Evolutionary conservation across 1,140 invertebrate species (phyloP).

Genomic region (Drosophila bifasciata): DNA sequence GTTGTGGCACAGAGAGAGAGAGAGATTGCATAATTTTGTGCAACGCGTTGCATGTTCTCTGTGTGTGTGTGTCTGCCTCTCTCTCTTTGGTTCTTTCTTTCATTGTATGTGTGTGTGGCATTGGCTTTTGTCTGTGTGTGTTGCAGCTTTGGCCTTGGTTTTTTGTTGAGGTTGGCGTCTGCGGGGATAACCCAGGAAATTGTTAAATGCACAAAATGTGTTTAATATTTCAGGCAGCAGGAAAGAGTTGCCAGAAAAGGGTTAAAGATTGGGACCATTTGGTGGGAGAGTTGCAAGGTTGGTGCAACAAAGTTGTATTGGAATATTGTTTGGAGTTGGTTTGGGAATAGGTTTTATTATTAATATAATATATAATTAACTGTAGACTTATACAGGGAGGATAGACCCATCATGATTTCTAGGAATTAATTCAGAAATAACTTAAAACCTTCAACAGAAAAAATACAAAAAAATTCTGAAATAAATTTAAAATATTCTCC

Average conservation of each 20-base stretch:
- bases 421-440: too few species aligned
- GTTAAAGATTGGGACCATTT: not conserved
- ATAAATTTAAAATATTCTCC: too few species aligned
- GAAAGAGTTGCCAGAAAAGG: not conserved
- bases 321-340: too few species aligned
- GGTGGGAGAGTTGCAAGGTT: too few species aligned
- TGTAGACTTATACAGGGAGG: too few species aligned
- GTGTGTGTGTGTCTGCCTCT: constrained; percentile 18
- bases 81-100: constrained; percentile 18
- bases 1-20: constrained; percentile 36
- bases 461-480: too few species aligned
- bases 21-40: constrained; percentile 78
- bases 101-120: constrained; percentile 43
- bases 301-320: too few species aligned
- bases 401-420: too few species aligned
- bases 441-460: too few species aligned
- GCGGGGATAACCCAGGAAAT: constrained; percentile 19
- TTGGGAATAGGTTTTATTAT: too few species aligned
- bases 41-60: constrained; percentile 43
- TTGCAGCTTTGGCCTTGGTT: constrained; percentile 66
- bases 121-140: constrained; percentile 45
- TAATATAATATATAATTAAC: too few species aligned
- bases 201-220: constrained; percentile 15
- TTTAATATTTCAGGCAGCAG: constrained; percentile 7
- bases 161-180: constrained; percentile 34